Percentiles rank a stretch among this genome's conserved stretches.
phyloP scores from a whole-genome alignment of 2,797 vertebrate species.

The Melanotaenia nigrans region DNA sequence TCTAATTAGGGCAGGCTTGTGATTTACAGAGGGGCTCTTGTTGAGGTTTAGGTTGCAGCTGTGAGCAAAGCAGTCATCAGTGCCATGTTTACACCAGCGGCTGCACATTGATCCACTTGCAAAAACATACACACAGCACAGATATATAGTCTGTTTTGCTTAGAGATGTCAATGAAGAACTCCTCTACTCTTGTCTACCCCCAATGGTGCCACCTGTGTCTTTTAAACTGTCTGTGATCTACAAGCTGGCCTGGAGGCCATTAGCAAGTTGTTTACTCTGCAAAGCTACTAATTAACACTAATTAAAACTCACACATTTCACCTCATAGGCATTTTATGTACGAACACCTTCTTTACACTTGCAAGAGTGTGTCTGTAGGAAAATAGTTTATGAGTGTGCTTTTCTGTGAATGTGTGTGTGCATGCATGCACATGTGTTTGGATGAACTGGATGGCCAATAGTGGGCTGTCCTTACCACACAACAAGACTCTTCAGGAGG shows the following conservation, averaged over 20 bases:
- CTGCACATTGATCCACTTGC: constrained; percentile 58
- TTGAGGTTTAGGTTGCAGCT: constrained; percentile 71
- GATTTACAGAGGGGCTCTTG: constrained; percentile 66
- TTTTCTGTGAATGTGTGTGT: constrained; percentile 5
- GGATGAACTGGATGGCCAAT: constrained; percentile 49
- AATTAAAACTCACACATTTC: constrained; percentile 75
- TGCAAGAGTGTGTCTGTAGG: constrained; percentile 16
- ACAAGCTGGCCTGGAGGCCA: constrained; percentile 58
- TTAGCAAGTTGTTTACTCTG: constrained; percentile 63
- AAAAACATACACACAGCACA: constrained; percentile 37
- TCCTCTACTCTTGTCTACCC: constrained; percentile 14
- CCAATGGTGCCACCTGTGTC: constrained; percentile 65
- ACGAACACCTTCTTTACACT: constrained; percentile 37
- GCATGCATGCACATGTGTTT: constrained; percentile 26
- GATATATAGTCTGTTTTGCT: constrained; percentile 54
- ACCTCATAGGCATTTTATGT: constrained; percentile 51
- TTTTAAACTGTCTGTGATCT: constrained; percentile 43
- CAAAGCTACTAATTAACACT: constrained; percentile 69
- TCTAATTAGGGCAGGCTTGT: constrained; percentile 70
- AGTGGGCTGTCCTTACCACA: constrained; percentile 60
- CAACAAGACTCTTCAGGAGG: constrained; percentile 49
- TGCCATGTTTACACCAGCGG: constrained; percentile 68
- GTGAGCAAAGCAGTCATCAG: constrained; percentile 60
- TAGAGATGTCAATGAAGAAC: constrained; percentile 41
- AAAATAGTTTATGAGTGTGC: constrained; percentile 19